Conservation (phyloP, 2,888 invertebrate species). For the Tinea trinotella region DNA sequence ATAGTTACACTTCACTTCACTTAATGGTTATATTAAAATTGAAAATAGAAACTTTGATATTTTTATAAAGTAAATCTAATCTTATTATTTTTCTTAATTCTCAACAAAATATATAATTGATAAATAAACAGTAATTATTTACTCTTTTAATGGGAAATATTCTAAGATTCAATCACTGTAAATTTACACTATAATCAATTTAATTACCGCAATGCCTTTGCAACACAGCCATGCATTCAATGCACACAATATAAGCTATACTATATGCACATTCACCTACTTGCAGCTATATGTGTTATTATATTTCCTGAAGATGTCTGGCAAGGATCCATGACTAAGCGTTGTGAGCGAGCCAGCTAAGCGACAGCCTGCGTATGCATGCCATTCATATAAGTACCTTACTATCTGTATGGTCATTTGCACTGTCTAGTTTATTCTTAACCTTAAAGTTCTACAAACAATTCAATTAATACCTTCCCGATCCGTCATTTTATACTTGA, state of each 20-base stretch:
- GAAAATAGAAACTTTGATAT: too few relatives aligned
- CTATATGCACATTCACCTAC: not conserved
- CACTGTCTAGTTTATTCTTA: not conserved
- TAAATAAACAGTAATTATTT: too few relatives aligned
- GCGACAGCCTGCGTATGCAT: conserved; percentile 39
- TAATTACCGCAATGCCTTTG: not conserved
- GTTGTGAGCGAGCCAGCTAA: conserved; percentile 34
- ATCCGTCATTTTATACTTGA: not conserved
- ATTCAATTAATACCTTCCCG: not conserved
- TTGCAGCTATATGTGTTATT: not conserved
- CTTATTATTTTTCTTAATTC: too few relatives aligned
- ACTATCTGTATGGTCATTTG: not conserved
- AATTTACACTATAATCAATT: too few relatives aligned
- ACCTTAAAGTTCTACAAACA: not conserved
- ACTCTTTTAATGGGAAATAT: too few relatives aligned
- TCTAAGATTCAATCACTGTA: too few relatives aligned
- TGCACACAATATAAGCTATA: not conserved
- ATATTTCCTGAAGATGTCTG: conserved; percentile 34
- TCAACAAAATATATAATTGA: too few relatives aligned
- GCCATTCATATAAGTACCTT: conserved; percentile 8
- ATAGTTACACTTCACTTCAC: too few relatives aligned
- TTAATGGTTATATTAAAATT: too few relatives aligned
- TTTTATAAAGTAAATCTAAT: too few relatives aligned
- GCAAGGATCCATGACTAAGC: conserved; percentile 51
- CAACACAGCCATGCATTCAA: not conserved